These are phyloP conservation scores for Formica selysi DNA, from an alignment of 1,140 invertebrate species.

Conservation along the genomic window DNA sequence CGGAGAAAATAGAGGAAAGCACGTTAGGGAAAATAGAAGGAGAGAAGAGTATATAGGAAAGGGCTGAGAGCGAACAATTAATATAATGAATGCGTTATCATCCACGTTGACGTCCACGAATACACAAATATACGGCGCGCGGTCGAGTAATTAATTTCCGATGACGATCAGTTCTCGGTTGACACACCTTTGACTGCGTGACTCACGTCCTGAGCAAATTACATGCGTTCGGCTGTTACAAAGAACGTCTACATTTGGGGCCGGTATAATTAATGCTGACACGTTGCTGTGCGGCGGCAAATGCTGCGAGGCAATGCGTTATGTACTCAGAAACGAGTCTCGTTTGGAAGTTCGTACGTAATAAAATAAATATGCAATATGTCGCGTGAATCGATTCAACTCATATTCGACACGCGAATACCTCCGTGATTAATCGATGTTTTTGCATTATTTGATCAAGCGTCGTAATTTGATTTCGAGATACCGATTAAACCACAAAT, in stretches of 20 bases:
- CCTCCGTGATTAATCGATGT: not conserved
- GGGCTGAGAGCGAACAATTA: no score
- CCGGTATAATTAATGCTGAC: conserved; percentile 53
- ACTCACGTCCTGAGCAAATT: conserved; percentile 50
- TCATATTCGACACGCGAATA: conserved; percentile 16
- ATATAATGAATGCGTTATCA: conserved; percentile 16
- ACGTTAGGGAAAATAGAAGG: not conserved
- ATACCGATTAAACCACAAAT: conserved; percentile 7
- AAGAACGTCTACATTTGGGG: conserved; percentile 49
- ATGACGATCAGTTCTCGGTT: conserved; percentile 39
- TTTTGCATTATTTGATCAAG: conserved; percentile 17
- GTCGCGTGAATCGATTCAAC: not conserved
- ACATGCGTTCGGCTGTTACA: conserved; percentile 44
- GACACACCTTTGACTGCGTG: conserved; percentile 56
- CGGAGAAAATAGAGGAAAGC: no score
- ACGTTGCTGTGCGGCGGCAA: conserved; percentile 7
- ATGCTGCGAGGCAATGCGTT: conserved; percentile 18
- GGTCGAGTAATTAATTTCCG: conserved; percentile 60
- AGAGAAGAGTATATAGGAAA: not conserved
- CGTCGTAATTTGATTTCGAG: conserved; percentile 18
- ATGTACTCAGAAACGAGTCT: not conserved
- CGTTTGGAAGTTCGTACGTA: not conserved
- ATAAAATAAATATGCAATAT: conserved; percentile 36
- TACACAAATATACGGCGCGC: conserved; percentile 33
- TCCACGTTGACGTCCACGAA: conserved; percentile 22